A percentile compares a stretch with the other conserved stretches of the same genome.
Evolutionary conservation across 2,888 invertebrate species (phyloP).

Genomic region (Allolobophora icterica): DNA sequence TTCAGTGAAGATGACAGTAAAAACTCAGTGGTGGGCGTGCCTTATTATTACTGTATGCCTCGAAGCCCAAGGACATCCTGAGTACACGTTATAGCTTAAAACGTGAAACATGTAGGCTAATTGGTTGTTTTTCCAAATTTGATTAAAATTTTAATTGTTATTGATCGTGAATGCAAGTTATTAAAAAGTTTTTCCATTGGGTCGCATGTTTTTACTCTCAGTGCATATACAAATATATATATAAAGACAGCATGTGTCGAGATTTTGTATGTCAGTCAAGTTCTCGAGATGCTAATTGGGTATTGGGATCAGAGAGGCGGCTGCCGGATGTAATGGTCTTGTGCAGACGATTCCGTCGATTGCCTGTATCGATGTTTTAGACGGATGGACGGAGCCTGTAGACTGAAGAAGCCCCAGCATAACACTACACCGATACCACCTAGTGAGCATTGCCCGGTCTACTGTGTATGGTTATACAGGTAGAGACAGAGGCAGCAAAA

Average conservation of each 20-base stretch:
- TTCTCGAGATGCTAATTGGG: neutral
- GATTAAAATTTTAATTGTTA: too few species aligned
- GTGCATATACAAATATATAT: neutral
- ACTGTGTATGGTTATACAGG: neutral
- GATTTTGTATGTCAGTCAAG: neutral
- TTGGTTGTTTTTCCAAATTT: too few species aligned
- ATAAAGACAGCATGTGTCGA: neutral
- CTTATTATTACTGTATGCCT: too few species aligned
- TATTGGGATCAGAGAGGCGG: neutral
- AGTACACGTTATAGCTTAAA: too few species aligned
- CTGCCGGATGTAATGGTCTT: neutral
- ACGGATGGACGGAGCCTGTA: neutral
- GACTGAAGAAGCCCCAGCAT: neutral
- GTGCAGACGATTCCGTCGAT: neutral
- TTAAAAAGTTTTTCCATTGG: neutral
- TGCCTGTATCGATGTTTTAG: neutral
- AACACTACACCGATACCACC: neutral
- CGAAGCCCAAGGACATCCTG: too few species aligned
- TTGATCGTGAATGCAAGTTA: neutral
- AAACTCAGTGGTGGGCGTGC: too few species aligned
- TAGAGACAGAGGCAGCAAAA: neutral
- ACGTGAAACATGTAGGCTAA: too few species aligned
- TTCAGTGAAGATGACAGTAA: too few species aligned
- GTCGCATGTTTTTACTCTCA: neutral
- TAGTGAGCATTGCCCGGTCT: neutral